Percentiles rank a stretch among this genome's conserved stretches.
phyloP scores from a whole-genome alignment of 2,888 invertebrate species.

The Chloroclysta siterata region DNA sequence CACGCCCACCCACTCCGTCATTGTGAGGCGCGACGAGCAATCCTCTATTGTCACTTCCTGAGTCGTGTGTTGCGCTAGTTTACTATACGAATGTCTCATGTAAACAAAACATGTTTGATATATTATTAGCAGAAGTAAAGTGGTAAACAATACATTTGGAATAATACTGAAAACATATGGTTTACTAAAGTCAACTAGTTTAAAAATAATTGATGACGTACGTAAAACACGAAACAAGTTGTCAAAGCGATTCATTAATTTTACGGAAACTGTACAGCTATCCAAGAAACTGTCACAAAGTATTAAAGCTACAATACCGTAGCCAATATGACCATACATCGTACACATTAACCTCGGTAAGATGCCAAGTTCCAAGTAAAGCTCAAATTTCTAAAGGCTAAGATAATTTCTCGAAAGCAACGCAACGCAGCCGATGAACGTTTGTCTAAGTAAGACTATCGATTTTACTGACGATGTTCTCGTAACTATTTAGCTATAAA shows the following conservation, averaged over 20 bases:
- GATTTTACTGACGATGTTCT: constrained; percentile 49
- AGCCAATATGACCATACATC: constrained; percentile 4
- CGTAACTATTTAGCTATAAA: constrained; percentile 50
- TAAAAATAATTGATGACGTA: neutral
- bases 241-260: neutral
- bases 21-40: constrained; percentile 67
- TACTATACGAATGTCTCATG: constrained; percentile 24
- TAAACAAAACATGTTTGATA: constrained; percentile 16
- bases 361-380: constrained; percentile 43
- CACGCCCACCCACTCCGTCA: constrained; percentile 74
- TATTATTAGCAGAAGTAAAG: neutral
- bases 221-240: neutral
- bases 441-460: constrained; percentile 58
- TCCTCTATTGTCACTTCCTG: constrained; percentile 70
- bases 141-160: too few species aligned
- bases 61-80: constrained; percentile 43
- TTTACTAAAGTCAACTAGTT: neutral
- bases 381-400: constrained; percentile 51
- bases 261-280: constrained; percentile 8
- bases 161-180: neutral
- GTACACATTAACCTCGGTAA: constrained; percentile 25
- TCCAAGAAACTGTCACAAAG: constrained; percentile 25
- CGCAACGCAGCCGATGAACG: constrained; percentile 43
- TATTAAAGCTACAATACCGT: constrained; percentile 26
- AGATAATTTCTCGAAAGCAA: constrained; percentile 40